Conservation (phyloP, 2,888 invertebrate species). For the Leptothorax acervorum region DNA sequence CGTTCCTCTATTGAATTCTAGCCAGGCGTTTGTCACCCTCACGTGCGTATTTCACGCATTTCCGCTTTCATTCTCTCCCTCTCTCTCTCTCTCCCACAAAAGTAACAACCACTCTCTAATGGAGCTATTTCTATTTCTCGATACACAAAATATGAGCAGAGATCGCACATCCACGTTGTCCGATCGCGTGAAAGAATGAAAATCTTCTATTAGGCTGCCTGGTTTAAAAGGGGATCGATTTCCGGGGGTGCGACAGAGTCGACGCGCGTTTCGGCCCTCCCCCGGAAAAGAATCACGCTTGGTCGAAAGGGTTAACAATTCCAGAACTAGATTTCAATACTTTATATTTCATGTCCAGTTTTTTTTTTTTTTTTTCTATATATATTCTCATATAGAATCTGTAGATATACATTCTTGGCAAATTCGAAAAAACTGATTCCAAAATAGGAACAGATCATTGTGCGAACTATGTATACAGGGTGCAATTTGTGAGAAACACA, state of each 20-base stretch:
- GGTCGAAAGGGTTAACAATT: conserved; percentile 71
- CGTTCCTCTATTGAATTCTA: conserved; percentile 8
- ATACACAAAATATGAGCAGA: conserved; percentile 41
- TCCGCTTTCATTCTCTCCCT: conserved; percentile 20
- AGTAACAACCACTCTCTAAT: conserved; percentile 43
- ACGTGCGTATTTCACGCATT: conserved; percentile 12
- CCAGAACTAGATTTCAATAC: conserved; percentile 75
- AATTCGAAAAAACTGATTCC: conserved; percentile 83
- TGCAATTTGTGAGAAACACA: conserved; percentile 80
- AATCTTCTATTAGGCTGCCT: conserved; percentile 27
- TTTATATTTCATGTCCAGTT: conserved; percentile 75
- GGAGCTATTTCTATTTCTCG: conserved; percentile 37
- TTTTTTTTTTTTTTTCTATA: conserved; percentile 50
- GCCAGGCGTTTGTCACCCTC: conserved; percentile 25
- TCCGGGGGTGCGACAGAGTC: conserved; percentile 17
- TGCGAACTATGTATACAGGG: conserved; percentile 84
- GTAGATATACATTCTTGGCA: conserved; percentile 81
- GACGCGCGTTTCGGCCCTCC: neutral
- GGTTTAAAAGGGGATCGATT: conserved; percentile 51
- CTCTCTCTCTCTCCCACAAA: conserved; percentile 9
- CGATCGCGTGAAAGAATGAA: conserved; percentile 27
- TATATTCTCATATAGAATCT: conserved; percentile 75
- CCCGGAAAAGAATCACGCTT: conserved; percentile 38
- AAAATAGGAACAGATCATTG: conserved; percentile 84
- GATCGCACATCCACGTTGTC: conserved; percentile 46